Base-by-base conservation (phyloP, 1,140 invertebrate species). In the Cepaea nemoralis region DNA sequence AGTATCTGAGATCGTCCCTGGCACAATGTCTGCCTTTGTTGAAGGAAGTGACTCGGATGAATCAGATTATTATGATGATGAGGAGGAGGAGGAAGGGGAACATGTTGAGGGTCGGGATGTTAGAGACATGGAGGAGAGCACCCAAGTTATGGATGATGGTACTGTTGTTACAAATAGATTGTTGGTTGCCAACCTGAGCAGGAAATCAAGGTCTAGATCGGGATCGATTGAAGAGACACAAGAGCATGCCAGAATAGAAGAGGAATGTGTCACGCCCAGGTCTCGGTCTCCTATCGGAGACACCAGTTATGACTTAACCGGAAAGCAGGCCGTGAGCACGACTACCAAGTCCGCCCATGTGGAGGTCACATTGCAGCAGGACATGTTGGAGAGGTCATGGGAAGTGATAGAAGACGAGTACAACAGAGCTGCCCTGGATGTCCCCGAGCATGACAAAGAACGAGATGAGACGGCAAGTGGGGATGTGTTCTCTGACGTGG, bases 1-100 rank as follows among this genome's bases (percentile, higher is more conserved):
- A 73, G 83, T 88, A 79, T 86, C 89, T 79, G 89, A 89, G 77
- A 83, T 89, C 33, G 80, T 90, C 35, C 89, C 89, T 19, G 87
- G 87, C 19, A 89, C 89, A 73, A 86, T 88, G 81, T 84, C 86
- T 2, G 85, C 85, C 76, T 90, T 90, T 40, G 69, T 84, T 24
- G 83, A 63, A 2, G 83, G 81, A 24, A 39, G 45, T 35, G 85
- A 84, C 42, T 77, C 82, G 19, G 48, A n/a, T 48, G 69, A 69
- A 12, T 83, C 85, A 6, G 63, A 83, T 42, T 85, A 85, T 27
- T 83, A 85, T 55, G 84, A 87, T 24, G 80, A 86, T 12, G n/a
- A n/a, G n/a, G n/a, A n/a, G n/a, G n/a, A n/a, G n/a, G n/a, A n/a
- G n/a, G n/a, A n/a, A n/a, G n/a, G n/a, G n/a, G 85, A 86, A 22